Percentiles rank a stretch among this genome's conserved stretches.
phyloP scores from a whole-genome alignment of 2,888 invertebrate species.

The Ethmia dodecea region DNA sequence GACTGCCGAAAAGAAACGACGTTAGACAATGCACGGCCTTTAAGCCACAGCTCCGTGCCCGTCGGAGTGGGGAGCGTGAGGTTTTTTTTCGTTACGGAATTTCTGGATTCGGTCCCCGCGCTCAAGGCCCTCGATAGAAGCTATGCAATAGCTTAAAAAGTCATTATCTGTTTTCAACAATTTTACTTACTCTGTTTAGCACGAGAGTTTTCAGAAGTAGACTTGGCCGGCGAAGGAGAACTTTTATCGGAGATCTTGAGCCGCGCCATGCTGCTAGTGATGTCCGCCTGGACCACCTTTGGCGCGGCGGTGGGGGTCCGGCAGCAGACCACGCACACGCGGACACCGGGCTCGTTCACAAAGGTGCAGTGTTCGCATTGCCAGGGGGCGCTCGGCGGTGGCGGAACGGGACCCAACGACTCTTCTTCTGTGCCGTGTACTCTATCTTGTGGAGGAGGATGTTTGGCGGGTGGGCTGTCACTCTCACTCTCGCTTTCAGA shows the following conservation, averaged over 20 bases:
- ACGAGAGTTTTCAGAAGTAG: constrained; percentile 31
- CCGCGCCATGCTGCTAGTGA: constrained; percentile 28
- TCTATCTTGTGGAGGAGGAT: background rate
- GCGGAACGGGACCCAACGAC: constrained; percentile 59
- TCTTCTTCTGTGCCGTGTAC: constrained; percentile 1
- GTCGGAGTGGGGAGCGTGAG: too few relatives aligned
- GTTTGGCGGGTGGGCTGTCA: constrained; percentile 23
- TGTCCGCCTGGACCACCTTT: constrained; percentile 25
- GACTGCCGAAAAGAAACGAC: too few relatives aligned
- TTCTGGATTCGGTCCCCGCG: too few relatives aligned
- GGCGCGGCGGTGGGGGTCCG: constrained; percentile 82
- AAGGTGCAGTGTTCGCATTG: constrained; percentile 94
- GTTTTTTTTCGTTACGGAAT: too few relatives aligned
- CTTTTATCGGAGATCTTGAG: constrained; percentile 26
- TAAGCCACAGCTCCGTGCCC: too few relatives aligned
- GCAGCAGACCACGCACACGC: constrained; percentile 91
- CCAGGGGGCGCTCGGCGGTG: constrained; percentile 81
- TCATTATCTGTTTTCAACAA: too few relatives aligned
- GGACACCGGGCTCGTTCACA: constrained; percentile 87
- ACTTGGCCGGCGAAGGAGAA: constrained; percentile 17
- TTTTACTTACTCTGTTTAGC: constrained; percentile 77
- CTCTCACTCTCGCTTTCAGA: constrained; percentile 74
- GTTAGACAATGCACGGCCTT: too few relatives aligned
- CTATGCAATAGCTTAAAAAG: too few relatives aligned
- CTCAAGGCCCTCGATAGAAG: too few relatives aligned